Conservation (phyloP, 2,113 vertebrate genomes). For the Tretioscincus oriximinensis region DNA sequence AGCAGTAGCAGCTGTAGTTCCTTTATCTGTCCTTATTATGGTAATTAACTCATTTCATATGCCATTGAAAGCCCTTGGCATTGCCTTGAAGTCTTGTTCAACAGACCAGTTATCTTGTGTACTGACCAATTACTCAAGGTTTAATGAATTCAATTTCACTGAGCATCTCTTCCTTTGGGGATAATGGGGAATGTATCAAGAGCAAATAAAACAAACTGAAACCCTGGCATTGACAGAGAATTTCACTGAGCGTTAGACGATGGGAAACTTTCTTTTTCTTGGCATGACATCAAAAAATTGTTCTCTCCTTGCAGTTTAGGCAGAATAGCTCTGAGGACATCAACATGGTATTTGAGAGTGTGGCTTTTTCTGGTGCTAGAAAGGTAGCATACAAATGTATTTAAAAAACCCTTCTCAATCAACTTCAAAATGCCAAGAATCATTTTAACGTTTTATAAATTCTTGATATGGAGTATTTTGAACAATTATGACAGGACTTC, state of each 20-base stretch:
- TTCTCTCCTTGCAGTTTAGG: not conserved
- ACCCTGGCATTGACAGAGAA: not conserved
- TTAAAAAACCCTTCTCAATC: too few relatives aligned
- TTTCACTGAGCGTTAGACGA: not conserved
- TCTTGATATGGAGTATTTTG: too few relatives aligned
- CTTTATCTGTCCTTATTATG: not conserved
- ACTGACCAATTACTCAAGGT: conserved; percentile 8
- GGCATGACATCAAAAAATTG: not conserved
- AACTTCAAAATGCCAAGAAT: too few relatives aligned
- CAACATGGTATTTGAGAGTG: too few relatives aligned
- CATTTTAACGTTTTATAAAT: too few relatives aligned
- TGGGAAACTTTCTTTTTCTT: not conserved
- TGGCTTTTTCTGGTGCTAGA: too few relatives aligned
- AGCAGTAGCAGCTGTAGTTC: not conserved
- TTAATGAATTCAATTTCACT: conserved; percentile 2
- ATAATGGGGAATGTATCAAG: not conserved
- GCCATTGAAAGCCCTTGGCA: not conserved
- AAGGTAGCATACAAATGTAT: too few relatives aligned
- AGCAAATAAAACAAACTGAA: not conserved
- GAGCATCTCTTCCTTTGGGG: not conserved
- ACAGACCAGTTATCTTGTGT: not conserved
- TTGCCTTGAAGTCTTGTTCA: conserved; percentile 10
- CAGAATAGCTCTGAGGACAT: too few relatives aligned
- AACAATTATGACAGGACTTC: too few relatives aligned
- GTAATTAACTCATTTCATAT: conserved; percentile 7